Percentiles rank a stretch among this genome's conserved stretches.
These are phyloP conservation scores for Oncorhynchus masou DNA, from an alignment of 2,113 vertebrate species.

Conservation along the genomic window DNA sequence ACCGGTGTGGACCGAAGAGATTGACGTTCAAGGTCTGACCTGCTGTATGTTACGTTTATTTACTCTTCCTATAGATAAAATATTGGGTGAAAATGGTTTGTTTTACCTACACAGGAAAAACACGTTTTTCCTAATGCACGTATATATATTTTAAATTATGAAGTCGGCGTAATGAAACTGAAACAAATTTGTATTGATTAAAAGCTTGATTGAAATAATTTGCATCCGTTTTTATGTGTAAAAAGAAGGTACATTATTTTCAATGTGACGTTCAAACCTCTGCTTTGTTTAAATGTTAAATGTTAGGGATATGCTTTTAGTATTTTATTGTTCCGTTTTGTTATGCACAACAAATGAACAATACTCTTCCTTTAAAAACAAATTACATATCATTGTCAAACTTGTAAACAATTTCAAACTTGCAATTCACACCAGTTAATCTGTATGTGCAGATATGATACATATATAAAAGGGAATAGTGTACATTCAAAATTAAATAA, in stretches of 20 bases:
- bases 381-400: too few relatives aligned
- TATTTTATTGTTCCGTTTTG: too few relatives aligned
- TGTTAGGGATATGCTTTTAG: too few relatives aligned
- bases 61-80: neutral
- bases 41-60: constrained; percentile 17
- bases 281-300: too few relatives aligned
- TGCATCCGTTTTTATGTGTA: too few relatives aligned
- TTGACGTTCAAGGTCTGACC: constrained; percentile 39
- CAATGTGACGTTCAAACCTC: too few relatives aligned
- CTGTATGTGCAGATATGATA: neutral
- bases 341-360: too few relatives aligned
- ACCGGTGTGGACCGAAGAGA: constrained; percentile 13
- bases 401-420: too few relatives aligned
- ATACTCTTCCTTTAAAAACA: too few relatives aligned
- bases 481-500: neutral
- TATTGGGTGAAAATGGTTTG: neutral
- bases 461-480: neutral
- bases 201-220: neutral
- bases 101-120: neutral
- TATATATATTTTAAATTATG: neutral
- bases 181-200: neutral
- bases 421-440: too few relatives aligned
- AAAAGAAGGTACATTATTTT: too few relatives aligned
- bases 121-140: too few relatives aligned
- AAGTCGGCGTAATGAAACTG: neutral